Base-by-base conservation (phyloP, 1,140 invertebrate species). In the Aradophagus sp. region DNA sequence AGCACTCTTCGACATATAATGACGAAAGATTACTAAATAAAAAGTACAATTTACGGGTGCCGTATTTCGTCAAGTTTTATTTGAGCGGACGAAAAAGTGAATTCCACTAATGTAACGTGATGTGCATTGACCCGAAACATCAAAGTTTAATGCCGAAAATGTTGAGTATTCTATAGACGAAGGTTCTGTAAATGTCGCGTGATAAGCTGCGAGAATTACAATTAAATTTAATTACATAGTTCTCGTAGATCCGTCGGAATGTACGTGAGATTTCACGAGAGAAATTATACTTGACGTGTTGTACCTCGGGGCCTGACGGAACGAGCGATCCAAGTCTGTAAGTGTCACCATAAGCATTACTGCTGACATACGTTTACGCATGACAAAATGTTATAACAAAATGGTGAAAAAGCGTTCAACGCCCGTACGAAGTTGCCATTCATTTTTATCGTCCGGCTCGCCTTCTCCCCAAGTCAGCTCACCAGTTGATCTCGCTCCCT, bases 171-270 rank as follows among this genome's bases (percentile, higher is more conserved):
- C 27, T 29, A 7, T 31, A 10, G 29, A 29, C 19, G 12, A 19
- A n/a, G 35, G 48, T 38, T 16, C 42, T 44, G 45, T 50, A 45
- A 58, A 35, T 58, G 61, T 58, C 45, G 45, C 38, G 23, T 45
- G 45, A 58, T 58, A 58, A 58, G 53, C 61, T 65, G 56, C 50
- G 56, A 69, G 66, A 69, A 69, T 69, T 56, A 56, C 50, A 55
- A 61, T 69, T 55, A 61, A 61, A 69, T 69, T 69, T 61, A 69
- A 69, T 69, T 69, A 69, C 66, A 34, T 52, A 59, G 55, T 68
- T 68, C 55, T 36, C 55, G 63, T 32, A 67, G 63, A 58, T 67
- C 52, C 53, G 52, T 52, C 65, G 50, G 42, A 61, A 68, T 61
- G 50, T 48, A 69, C 65, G 65, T 59, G 53, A 69, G 41, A 69